Percentiles rank a stretch among this genome's conserved stretches.
phyloP scores from a whole-genome alignment of 1,140 invertebrate genomes.

The Aphis craccivora region DNA sequence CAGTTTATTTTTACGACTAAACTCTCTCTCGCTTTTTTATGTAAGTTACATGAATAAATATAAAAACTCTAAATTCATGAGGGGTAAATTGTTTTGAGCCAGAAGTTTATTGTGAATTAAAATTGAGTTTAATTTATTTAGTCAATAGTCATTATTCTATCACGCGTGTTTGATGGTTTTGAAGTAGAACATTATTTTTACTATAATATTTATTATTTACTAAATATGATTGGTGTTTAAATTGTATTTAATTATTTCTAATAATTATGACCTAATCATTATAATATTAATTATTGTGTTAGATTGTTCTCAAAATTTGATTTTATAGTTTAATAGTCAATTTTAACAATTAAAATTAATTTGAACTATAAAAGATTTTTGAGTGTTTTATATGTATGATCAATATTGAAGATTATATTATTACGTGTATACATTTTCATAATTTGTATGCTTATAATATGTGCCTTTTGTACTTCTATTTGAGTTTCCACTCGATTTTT shows the following conservation, averaged over 20 bases:
- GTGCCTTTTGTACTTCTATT: no score
- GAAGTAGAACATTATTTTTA: background rate
- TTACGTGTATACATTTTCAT: background rate
- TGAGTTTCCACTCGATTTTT: background rate
- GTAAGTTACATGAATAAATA: background rate
- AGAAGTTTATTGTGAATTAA: background rate
- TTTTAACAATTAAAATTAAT: no score
- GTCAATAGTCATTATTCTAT: background rate
- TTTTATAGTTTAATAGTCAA: background rate
- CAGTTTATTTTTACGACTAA: background rate
- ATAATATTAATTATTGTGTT: background rate
- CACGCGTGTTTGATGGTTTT: background rate
- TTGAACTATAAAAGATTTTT: no score
- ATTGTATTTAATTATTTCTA: background rate
- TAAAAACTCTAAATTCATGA: background rate
- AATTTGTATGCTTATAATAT: background rate
- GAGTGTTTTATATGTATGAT: background rate
- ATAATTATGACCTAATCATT: background rate
- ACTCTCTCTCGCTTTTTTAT: background rate
- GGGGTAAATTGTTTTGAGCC: background rate
- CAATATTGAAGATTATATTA: background rate
- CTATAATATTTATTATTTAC: background rate
- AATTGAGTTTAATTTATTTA: background rate
- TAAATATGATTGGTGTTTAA: background rate
- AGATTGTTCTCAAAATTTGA: background rate